phyloP scores from a whole-genome alignment of 2,797 vertebrate genomes.

The Acropternis orthonyx region DNA sequence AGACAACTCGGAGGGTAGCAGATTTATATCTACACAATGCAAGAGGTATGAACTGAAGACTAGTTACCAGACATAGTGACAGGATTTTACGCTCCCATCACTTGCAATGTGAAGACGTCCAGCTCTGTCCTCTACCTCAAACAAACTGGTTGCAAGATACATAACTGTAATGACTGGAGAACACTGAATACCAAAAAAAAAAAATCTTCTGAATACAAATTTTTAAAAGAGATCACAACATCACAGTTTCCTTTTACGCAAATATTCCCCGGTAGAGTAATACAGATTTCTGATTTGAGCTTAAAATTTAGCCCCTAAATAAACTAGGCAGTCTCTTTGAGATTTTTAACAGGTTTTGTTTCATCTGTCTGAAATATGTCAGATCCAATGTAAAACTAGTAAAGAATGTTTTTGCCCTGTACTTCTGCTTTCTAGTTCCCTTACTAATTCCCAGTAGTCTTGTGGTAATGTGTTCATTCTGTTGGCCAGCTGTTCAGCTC shows the following conservation, averaged over 20 bases:
- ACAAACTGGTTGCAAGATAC: not conserved
- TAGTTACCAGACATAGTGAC: not conserved
- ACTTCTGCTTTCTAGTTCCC: conserved; percentile 39
- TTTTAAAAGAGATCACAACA: not conserved
- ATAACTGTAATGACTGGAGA: not conserved
- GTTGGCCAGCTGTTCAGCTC: conserved; percentile 31
- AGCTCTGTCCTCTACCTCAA: not conserved
- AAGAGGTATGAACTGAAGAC: not conserved
- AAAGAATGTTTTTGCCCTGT: not conserved
- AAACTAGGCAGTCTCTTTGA: not conserved
- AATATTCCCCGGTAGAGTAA: not conserved
- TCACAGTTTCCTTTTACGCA: not conserved
- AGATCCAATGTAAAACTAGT: not conserved
- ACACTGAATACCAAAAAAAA: not conserved
- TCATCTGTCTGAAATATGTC: not conserved
- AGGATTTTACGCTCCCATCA: not conserved
- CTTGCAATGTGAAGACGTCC: not conserved
- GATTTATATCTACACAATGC: not conserved
- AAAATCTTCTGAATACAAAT: not conserved
- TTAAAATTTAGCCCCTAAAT: not conserved
- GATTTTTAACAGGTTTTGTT: not conserved
- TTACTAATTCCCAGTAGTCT: conserved; percentile 26
- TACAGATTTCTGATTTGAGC: not conserved
- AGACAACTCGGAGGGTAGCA: accelerated
- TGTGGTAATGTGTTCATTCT: conserved; percentile 18